Conservation (phyloP, 2,888 invertebrate species). For the Taenaris catops region DNA sequence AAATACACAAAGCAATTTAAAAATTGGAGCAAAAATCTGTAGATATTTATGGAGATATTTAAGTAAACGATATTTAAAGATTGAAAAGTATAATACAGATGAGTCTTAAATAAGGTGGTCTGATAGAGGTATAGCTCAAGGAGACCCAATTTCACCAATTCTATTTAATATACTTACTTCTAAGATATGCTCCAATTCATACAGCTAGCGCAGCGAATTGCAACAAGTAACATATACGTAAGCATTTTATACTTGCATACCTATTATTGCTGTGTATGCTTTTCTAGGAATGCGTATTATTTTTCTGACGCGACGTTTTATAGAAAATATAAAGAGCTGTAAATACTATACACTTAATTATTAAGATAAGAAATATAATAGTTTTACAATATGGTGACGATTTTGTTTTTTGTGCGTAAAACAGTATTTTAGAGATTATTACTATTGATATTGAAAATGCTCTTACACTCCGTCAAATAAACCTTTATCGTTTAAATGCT, state of each 20-base stretch:
- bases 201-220: no score
- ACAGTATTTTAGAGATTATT: slow-evolving; percentile 1
- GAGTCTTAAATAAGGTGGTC: no score
- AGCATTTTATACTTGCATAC: no score
- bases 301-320: no score
- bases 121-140: slow-evolving; percentile 18
- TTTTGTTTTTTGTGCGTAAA: slow-evolving; percentile 7
- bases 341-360: no score
- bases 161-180: no score
- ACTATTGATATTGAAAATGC: slow-evolving; percentile 6
- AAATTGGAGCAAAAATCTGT: slow-evolving; percentile 9
- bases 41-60: slow-evolving; percentile 15
- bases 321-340: no score
- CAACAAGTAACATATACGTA: no score
- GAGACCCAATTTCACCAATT: slow-evolving; percentile 22
- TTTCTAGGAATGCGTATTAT: no score
- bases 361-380: not conserved
- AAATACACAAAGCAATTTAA: no score
- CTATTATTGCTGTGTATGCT: no score
- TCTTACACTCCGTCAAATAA: slow-evolving; percentile 3
- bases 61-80: slow-evolving; percentile 2
- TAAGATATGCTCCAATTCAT: slow-evolving; percentile 10
- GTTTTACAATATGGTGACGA: slow-evolving; percentile 20
- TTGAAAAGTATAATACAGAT: not conserved
- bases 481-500: no score